A percentile compares a stretch with the other conserved stretches of the same genome.
phyloP scores from a whole-genome alignment of 2,113 vertebrate genomes.

The Poeciliopsis turrubarensis region DNA sequence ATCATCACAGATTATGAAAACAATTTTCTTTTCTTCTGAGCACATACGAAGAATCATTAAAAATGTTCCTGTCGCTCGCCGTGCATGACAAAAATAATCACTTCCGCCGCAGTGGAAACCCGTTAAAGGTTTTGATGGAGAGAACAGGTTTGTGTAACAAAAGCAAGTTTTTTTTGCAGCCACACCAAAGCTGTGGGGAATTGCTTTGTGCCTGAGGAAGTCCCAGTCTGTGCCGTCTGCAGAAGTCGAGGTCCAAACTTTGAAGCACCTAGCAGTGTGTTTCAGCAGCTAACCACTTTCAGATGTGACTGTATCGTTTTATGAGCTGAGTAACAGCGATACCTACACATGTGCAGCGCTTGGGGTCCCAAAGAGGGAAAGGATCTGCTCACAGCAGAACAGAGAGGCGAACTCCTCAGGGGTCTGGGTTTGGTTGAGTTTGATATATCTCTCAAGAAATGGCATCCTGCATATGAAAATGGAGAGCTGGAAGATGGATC shows the following conservation, averaged over 20 bases:
- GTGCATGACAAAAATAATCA: conserved; percentile 51
- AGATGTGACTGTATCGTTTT: conserved; percentile 81
- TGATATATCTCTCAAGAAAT: conserved; percentile 44
- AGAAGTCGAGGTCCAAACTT: conserved; percentile 67
- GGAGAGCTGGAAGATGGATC: conserved; percentile 31
- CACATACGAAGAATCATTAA: conserved; percentile 3
- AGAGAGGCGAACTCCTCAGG: conserved; percentile 50
- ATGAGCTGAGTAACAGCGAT: conserved; percentile 80
- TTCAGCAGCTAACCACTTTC: conserved; percentile 84
- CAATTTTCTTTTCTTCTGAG: conserved; percentile 10
- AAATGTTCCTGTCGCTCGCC: conserved; percentile 22
- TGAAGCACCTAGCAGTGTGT: conserved; percentile 76
- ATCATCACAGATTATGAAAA: conserved; percentile 16
- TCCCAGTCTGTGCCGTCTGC: conserved; percentile 65
- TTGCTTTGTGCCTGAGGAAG: conserved; percentile 62
- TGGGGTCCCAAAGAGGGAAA: conserved; percentile 76
- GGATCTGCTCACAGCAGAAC: conserved; percentile 53
- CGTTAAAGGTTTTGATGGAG: conserved; percentile 64
- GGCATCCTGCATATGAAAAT: conserved; percentile 30
- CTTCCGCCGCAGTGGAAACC: conserved; percentile 49
- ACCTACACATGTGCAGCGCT: conserved; percentile 76
- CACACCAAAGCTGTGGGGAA: conserved; percentile 64
- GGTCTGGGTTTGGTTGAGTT: conserved; percentile 49
- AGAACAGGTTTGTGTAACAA: conserved; percentile 68
- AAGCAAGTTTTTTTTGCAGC: conserved; percentile 64